Evolutionary conservation across 2,888 invertebrate genomes (phyloP).

Genomic region (Agrochola macilenta): DNA sequence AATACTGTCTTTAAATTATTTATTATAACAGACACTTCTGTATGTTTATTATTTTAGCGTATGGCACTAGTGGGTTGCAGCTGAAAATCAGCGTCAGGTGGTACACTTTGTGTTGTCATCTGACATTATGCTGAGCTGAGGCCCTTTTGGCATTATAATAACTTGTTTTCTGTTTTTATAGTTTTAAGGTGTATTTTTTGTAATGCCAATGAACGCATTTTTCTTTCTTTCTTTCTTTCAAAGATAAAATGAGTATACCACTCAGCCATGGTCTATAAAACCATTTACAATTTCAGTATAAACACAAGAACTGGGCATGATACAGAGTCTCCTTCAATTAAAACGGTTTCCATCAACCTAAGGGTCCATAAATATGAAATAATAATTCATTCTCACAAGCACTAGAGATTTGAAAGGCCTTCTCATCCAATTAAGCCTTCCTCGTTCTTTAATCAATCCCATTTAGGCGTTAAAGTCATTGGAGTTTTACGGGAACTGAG

Average conservation of each 20-base stretch:
- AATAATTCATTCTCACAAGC: conserved; percentile 60
- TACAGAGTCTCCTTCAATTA: conserved; percentile 31
- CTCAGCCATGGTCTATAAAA: not conserved
- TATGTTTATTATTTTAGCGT: too few relatives aligned
- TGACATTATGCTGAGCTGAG: too few relatives aligned
- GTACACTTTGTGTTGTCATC: too few relatives aligned
- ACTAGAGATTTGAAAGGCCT: conserved; percentile 59
- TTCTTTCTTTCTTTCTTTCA: too few relatives aligned
- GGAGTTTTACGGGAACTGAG: conserved; percentile 67
- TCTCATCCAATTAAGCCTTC: conserved; percentile 70
- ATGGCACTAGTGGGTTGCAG: too few relatives aligned
- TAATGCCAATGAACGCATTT: too few relatives aligned
- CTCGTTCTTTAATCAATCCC: conserved; percentile 69
- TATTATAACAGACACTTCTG: too few relatives aligned
- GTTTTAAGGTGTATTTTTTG: too few relatives aligned
- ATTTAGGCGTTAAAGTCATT: conserved; percentile 66
- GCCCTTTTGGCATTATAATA: too few relatives aligned
- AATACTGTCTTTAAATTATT: too few relatives aligned
- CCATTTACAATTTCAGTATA: conserved; percentile 28
- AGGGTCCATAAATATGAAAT: conserved; percentile 60
- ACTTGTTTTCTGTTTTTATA: too few relatives aligned
- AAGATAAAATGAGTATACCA: conserved; percentile 11
- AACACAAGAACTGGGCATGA: conserved; percentile 9
- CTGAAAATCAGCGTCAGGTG: too few relatives aligned
- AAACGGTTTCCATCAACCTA: conserved; percentile 23